Evolutionary conservation across 2,113 vertebrate genomes (phyloP).

Genomic region (Gobiocypris rarus): DNA sequence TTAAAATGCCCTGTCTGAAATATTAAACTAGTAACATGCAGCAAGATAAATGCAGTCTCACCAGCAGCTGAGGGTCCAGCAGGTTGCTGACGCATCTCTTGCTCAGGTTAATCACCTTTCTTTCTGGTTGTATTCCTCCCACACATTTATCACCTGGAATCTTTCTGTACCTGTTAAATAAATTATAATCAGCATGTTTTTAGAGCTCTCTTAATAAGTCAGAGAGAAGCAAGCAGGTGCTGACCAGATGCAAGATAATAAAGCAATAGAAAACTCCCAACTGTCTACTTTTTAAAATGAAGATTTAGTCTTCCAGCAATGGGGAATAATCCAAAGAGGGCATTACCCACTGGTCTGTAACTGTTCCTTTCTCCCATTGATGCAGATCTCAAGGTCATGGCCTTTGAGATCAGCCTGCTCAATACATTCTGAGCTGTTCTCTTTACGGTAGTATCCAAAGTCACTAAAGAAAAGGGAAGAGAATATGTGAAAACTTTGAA

Average conservation of each 20-base stretch:
- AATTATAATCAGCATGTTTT: background rate
- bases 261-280: background rate
- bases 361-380: conserved; percentile 84
- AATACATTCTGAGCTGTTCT: conserved; percentile 85
- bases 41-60: conserved; percentile 55
- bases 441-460: conserved; percentile 89
- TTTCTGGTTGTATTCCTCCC: conserved; percentile 80
- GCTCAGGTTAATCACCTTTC: conserved; percentile 83
- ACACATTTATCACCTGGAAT: conserved; percentile 90
- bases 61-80: conserved; percentile 67
- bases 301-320: background rate
- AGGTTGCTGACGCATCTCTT: conserved; percentile 84
- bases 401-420: conserved; percentile 88
- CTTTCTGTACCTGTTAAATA: conserved; percentile 84
- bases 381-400: conserved; percentile 86
- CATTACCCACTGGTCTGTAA: conserved; percentile 86
- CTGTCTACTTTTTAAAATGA: background rate
- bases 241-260: background rate
- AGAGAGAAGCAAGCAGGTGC: background rate
- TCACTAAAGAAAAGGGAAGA: conserved; percentile 76
- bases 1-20: background rate
- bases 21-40: background rate
- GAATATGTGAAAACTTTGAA: background rate
- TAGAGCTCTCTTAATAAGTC: background rate
- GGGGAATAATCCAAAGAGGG: background rate